These are phyloP conservation scores for Cotesia glomerata DNA, from an alignment of 1,140 invertebrate species.

Conservation along the genomic window DNA sequence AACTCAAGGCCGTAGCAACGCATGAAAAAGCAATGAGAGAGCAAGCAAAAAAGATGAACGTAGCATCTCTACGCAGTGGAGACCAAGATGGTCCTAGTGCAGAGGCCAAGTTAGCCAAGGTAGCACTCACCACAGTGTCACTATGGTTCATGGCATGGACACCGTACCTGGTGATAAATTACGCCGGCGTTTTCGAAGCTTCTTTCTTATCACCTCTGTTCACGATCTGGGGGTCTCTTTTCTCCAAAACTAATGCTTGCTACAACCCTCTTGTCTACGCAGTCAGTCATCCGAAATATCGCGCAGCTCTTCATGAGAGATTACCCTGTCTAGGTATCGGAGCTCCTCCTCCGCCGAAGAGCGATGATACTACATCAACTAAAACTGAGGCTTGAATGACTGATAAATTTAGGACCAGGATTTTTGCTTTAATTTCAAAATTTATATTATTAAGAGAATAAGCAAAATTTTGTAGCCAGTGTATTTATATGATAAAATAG, in stretches of 20 bases:
- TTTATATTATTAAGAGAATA: too few species aligned
- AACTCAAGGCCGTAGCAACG: slow-evolving; percentile 70
- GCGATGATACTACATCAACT: slow-evolving; percentile 46
- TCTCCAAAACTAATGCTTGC: slow-evolving; percentile 79
- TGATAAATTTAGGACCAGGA: background rate
- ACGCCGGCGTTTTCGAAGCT: slow-evolving; percentile 74
- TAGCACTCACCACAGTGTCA: slow-evolving; percentile 79
- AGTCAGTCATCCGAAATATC: slow-evolving; percentile 82
- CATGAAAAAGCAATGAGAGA: slow-evolving; percentile 84
- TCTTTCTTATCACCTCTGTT: slow-evolving; percentile 73
- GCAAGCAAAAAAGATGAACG: slow-evolving; percentile 87
- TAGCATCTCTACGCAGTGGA: slow-evolving; percentile 75
- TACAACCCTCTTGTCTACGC: slow-evolving; percentile 86
- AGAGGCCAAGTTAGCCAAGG: slow-evolving; percentile 79
- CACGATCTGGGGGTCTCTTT: slow-evolving; percentile 80
- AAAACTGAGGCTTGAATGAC: background rate
- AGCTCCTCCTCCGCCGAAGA: slow-evolving; percentile 13
- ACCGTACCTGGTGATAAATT: slow-evolving; percentile 83
- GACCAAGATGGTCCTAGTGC: slow-evolving; percentile 73
- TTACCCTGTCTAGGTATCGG: slow-evolving; percentile 69
- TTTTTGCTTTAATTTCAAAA: too few species aligned
- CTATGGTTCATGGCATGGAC: slow-evolving; percentile 88
- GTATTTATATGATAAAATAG: too few species aligned
- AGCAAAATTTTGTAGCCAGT: too few species aligned
- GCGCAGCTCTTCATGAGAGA: slow-evolving; percentile 73